Evolutionary conservation across 2,888 invertebrate genomes (phyloP).

Genomic region (Mesopsocus fuscifrons): DNA sequence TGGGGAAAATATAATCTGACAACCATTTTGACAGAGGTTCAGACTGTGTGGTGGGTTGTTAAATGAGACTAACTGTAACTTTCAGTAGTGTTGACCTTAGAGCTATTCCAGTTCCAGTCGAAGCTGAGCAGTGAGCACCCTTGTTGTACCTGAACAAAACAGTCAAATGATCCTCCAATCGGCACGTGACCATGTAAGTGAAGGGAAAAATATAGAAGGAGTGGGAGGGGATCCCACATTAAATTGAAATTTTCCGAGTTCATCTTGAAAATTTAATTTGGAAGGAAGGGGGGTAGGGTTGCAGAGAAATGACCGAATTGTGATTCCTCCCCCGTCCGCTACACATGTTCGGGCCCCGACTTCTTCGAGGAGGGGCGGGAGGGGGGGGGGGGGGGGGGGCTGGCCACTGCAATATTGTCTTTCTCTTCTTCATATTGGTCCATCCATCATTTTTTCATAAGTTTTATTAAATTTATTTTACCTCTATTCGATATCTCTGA

Average conservation of each 20-base stretch:
- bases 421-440: constrained; percentile 10
- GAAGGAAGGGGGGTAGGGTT: constrained; percentile 5
- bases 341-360: constrained; percentile 6
- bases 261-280: constrained; percentile 9
- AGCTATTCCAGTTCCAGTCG: too few relatives aligned
- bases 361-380: too few relatives aligned
- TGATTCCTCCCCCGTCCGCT: constrained; percentile 9
- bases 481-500: background rate
- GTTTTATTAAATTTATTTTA: constrained; percentile 10
- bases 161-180: background rate
- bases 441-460: constrained; percentile 10
- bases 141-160: too few relatives aligned
- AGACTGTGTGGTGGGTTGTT: too few relatives aligned
- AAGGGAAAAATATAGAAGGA: too few relatives aligned
- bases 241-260: background rate
- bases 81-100: too few relatives aligned
- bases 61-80: too few relatives aligned
- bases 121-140: too few relatives aligned
- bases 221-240: background rate
- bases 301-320: constrained; percentile 9
- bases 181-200: too few relatives aligned
- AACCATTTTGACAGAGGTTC: too few relatives aligned
- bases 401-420: constrained; percentile 10
- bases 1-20: too few relatives aligned
- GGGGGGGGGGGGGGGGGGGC: background rate